Evolutionary conservation across 2,797 vertebrate species (phyloP).

Genomic region (Podarcis lilfordi): DNA sequence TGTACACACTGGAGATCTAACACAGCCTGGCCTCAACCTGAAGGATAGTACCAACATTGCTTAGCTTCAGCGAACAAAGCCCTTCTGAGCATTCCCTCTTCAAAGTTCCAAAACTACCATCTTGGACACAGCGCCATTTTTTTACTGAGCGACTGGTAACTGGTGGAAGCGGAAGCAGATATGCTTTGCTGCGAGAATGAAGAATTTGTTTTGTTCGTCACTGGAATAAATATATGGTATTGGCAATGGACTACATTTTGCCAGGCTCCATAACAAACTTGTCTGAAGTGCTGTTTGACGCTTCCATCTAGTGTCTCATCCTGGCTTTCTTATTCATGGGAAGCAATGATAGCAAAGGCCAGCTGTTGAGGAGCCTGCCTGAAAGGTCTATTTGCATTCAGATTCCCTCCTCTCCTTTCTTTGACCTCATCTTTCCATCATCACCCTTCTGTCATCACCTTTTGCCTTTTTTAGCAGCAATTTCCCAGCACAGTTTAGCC

Average conservation of each 20-base stretch:
- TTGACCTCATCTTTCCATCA: background rate
- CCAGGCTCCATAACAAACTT: too few species aligned
- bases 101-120: too few species aligned
- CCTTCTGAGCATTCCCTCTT: too few species aligned
- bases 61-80: too few species aligned
- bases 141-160: background rate
- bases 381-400: background rate
- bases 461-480: background rate
- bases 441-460: background rate
- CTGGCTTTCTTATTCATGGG: background rate
- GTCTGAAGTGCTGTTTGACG: too few species aligned
- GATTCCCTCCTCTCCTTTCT: background rate
- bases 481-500: accelerated
- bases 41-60: too few species aligned
- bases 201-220: too few species aligned
- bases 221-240: too few species aligned
- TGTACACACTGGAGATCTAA: too few species aligned
- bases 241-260: too few species aligned
- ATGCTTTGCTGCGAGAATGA: too few species aligned
- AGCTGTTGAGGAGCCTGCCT: background rate
- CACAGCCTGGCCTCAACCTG: too few species aligned
- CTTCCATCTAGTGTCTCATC: background rate
- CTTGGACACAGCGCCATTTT: background rate
- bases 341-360: background rate
- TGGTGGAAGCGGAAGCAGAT: background rate